These are phyloP conservation scores for Kuschelorhynchus macadamiae DNA, from an alignment of 2,888 invertebrate species.

Conservation along the genomic window DNA sequence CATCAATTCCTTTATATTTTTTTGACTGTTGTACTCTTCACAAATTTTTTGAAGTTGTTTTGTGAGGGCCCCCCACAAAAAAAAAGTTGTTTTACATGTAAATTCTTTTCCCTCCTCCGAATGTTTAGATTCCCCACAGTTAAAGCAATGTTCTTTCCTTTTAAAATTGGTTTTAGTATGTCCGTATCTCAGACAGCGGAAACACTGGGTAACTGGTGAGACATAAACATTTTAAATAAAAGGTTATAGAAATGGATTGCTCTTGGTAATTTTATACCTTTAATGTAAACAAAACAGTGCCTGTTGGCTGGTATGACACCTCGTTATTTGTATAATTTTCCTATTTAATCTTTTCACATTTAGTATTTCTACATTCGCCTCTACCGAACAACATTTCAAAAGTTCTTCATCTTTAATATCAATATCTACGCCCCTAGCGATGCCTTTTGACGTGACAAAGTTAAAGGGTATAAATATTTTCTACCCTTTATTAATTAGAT, in stretches of 20 bases:
- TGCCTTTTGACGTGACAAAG: constrained; percentile 16
- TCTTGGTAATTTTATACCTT: background rate
- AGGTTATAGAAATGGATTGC: background rate
- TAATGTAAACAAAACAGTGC: constrained; percentile 14
- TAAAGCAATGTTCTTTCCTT: constrained; percentile 3
- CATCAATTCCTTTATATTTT: constrained; percentile 14
- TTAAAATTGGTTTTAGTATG: constrained; percentile 15
- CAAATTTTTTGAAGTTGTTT: background rate
- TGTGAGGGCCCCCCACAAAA: background rate
- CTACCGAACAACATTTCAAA: background rate
- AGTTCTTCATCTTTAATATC: constrained; percentile 4
- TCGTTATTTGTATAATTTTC: background rate
- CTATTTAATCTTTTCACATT: constrained; percentile 1
- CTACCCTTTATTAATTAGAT: background rate
- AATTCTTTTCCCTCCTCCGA: background rate
- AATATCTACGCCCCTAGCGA: background rate
- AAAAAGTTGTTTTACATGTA: background rate
- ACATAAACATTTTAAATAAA: constrained; percentile 8
- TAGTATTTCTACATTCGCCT: background rate
- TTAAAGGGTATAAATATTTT: constrained; percentile 3
- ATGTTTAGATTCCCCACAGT: background rate
- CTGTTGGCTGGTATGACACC: background rate
- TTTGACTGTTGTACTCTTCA: constrained; percentile 6
- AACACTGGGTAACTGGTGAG: constrained; percentile 24
- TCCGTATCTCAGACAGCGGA: constrained; percentile 1